A percentile compares a stretch with the other conserved stretches of the same genome.
Conservation (phyloP, 2,113 vertebrate species). For the Paraplagusia blochii region DNA sequence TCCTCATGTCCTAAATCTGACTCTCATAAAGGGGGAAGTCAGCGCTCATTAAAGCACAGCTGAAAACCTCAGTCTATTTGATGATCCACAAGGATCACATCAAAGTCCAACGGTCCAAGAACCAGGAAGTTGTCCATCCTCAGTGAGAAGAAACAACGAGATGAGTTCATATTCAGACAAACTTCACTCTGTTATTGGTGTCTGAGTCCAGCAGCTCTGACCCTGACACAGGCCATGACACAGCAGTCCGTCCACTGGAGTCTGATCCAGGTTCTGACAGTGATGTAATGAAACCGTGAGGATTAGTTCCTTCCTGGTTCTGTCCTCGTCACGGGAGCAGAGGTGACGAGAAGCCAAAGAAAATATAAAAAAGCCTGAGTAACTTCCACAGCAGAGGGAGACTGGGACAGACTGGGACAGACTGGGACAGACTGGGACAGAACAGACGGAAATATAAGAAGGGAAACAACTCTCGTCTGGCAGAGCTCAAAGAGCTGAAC, state of each 20-base stretch:
- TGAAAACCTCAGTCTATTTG: slow-evolving; percentile 27
- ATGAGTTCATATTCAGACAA: slow-evolving; percentile 43
- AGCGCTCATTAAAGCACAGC: slow-evolving; percentile 31
- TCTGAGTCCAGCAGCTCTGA: slow-evolving; percentile 9
- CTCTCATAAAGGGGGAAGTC: not conserved
- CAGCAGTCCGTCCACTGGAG: slow-evolving; percentile 14
- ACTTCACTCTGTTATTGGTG: slow-evolving; percentile 38
- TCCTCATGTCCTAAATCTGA: too few relatives aligned
- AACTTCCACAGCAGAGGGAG: slow-evolving; percentile 15
- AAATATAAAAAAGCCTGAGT: slow-evolving; percentile 10
- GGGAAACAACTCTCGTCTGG: too few relatives aligned
- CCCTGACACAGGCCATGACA: slow-evolving; percentile 22
- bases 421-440: too few relatives aligned
- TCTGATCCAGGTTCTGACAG: slow-evolving; percentile 54
- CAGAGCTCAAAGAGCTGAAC: slow-evolving; percentile 31
- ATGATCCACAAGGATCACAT: slow-evolving; percentile 62
- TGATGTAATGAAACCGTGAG: slow-evolving; percentile 56
- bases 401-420: too few relatives aligned
- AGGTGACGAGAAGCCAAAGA: slow-evolving; percentile 29
- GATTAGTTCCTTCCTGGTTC: slow-evolving; percentile 45
- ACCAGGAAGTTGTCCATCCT: slow-evolving; percentile 67
- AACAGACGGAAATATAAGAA: too few relatives aligned
- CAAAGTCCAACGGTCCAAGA: slow-evolving; percentile 66
- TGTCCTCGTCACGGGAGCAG: slow-evolving; percentile 42
- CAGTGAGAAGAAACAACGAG: slow-evolving; percentile 47